phyloP scores from a whole-genome alignment of 2,888 invertebrate species.

The Chaitophorus viminalis region DNA sequence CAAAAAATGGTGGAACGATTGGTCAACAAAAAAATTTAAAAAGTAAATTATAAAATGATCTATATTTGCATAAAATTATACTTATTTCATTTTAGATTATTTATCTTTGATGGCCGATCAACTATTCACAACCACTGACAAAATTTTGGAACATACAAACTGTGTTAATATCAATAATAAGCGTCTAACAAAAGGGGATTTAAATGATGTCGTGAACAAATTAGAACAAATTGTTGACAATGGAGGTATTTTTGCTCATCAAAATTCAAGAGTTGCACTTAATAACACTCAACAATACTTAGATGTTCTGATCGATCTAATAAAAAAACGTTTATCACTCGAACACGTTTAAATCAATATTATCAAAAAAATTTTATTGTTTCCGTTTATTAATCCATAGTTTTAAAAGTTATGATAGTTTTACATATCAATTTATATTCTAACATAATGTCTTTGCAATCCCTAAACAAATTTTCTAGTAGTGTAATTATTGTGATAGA shows the following conservation, averaged over 20 bases:
- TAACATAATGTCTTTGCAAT: neutral
- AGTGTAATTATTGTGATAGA: neutral
- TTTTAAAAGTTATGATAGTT: neutral
- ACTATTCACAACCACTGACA: slow-evolving; percentile 46
- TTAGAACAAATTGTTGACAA: slow-evolving; percentile 45
- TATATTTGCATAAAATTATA: slow-evolving; percentile 2
- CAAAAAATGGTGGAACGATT: neutral
- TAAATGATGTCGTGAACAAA: slow-evolving; percentile 19
- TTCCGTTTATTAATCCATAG: neutral
- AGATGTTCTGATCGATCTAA: slow-evolving; percentile 37
- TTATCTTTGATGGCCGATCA: slow-evolving; percentile 50
- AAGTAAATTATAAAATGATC: slow-evolving; percentile 25
- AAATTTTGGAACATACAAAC: slow-evolving; percentile 44
- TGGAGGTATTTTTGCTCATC: slow-evolving; percentile 37
- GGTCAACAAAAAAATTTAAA: slow-evolving; percentile 44
- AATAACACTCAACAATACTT: slow-evolving; percentile 47
- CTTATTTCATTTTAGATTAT: slow-evolving; percentile 19
- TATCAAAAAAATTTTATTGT: neutral
- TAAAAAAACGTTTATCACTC: slow-evolving; percentile 48
- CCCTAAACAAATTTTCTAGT: neutral
- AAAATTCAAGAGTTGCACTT: slow-evolving; percentile 33
- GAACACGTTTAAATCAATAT: slow-evolving; percentile 16
- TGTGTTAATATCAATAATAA: neutral
- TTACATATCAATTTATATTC: neutral
- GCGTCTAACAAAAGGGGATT: slow-evolving; percentile 13